phyloP scores from a whole-genome alignment of 2,113 vertebrate species.

The Hypomesus transpacificus region DNA sequence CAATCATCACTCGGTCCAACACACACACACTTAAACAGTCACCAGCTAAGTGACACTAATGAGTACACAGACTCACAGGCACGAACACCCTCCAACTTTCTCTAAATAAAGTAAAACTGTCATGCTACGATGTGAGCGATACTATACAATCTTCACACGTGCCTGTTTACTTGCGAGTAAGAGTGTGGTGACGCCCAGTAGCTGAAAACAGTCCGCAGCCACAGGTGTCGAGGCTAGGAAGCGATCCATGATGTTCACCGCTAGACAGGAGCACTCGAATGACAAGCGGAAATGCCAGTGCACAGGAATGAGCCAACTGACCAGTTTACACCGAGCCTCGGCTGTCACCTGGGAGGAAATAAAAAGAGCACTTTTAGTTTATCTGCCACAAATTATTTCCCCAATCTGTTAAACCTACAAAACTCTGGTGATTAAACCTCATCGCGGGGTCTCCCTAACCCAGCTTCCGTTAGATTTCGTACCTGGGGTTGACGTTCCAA shows the following conservation, averaged over 20 bases:
- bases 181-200: slow-evolving; percentile 87
- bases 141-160: slow-evolving; percentile 7
- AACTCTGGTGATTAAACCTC: neutral
- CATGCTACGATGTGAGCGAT: neutral
- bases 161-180: slow-evolving; percentile 93
- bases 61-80: neutral
- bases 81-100: neutral
- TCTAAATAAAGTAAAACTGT: neutral
- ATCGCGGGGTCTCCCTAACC: neutral
- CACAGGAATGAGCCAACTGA: slow-evolving; percentile 91
- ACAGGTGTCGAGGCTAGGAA: slow-evolving; percentile 86
- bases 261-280: slow-evolving; percentile 88
- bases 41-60: neutral
- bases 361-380: neutral
- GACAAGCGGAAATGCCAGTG: slow-evolving; percentile 81
- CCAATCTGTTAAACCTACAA: neutral
- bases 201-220: slow-evolving; percentile 91
- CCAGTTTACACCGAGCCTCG: slow-evolving; percentile 83
- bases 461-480: slow-evolving; percentile 22
- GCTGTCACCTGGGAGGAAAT: slow-evolving; percentile 76
- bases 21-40: neutral
- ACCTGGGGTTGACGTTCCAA: slow-evolving; percentile 86
- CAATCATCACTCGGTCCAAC: neutral
- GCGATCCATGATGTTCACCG: slow-evolving; percentile 88
- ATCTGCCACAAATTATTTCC: neutral